A percentile compares a stretch with the other conserved stretches of the same genome.
Evolutionary conservation across 2,888 invertebrate genomes (phyloP).

Genomic region (Gymnoscelis rufifasciata): DNA sequence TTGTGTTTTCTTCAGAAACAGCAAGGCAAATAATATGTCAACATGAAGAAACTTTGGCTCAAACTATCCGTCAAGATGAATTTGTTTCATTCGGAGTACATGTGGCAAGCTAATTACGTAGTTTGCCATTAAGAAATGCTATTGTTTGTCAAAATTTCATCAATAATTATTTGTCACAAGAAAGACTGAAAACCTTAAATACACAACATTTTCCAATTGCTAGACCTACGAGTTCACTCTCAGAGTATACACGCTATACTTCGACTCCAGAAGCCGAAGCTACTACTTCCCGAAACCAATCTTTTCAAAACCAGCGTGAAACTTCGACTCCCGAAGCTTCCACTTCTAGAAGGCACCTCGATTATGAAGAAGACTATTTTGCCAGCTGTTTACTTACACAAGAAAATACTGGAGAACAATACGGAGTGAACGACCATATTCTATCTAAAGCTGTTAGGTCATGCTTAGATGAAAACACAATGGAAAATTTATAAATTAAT

Average conservation of each 20-base stretch:
- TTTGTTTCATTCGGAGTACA: constrained; percentile 34
- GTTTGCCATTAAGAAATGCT: constrained; percentile 32
- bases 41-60: too few relatives aligned
- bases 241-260: constrained; percentile 30
- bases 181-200: constrained; percentile 31
- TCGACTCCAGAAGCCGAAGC: constrained; percentile 32
- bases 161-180: constrained; percentile 35
- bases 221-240: constrained; percentile 33
- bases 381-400: constrained; percentile 40
- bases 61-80: too few relatives aligned
- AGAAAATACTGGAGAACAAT: constrained; percentile 42
- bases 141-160: constrained; percentile 36
- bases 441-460: constrained; percentile 38
- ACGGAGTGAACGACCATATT: constrained; percentile 39
- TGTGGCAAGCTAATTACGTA: constrained; percentile 36
- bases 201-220: constrained; percentile 31
- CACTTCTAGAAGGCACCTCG: constrained; percentile 38
- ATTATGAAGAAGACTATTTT: constrained; percentile 44
- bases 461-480: constrained; percentile 31
- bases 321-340: constrained; percentile 31
- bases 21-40: too few relatives aligned
- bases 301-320: constrained; percentile 24
- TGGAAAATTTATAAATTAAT: constrained; percentile 34
- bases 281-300: constrained; percentile 26
- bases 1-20: too few relatives aligned